Evolutionary conservation across 2,797 vertebrate species (phyloP).

Genomic region (Poecilia velifera): DNA sequence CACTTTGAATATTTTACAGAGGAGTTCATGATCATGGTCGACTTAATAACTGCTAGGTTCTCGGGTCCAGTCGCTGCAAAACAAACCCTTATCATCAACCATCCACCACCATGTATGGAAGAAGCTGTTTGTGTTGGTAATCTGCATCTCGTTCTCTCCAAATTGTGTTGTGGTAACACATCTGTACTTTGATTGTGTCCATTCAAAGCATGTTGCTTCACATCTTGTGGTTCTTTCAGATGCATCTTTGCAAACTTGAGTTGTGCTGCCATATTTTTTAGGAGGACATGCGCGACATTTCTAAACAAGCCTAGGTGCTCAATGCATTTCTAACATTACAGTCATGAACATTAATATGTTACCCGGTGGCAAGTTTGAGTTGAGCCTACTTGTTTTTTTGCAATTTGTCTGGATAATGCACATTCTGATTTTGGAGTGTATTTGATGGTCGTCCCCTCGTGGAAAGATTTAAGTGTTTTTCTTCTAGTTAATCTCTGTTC

Average conservation of each 20-base stretch:
- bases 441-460: background rate
- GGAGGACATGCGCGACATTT: background rate
- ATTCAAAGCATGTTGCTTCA: background rate
- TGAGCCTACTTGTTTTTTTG: background rate
- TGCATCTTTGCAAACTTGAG: background rate
- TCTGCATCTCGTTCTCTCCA: background rate
- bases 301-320: background rate
- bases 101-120: background rate
- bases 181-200: background rate
- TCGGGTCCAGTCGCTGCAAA: background rate
- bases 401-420: background rate
- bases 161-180: background rate
- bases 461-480: background rate
- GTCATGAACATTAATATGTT: background rate
- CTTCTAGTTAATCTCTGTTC: background rate
- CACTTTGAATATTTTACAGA: background rate
- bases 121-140: background rate
- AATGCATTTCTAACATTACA: background rate
- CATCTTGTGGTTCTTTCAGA: background rate
- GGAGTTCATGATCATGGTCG: background rate
- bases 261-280: background rate
- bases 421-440: background rate
- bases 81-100: background rate
- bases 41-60: background rate
- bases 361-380: background rate